Base-by-base conservation (phyloP, 2,888 invertebrate species). In the Arenicola marina region DNA sequence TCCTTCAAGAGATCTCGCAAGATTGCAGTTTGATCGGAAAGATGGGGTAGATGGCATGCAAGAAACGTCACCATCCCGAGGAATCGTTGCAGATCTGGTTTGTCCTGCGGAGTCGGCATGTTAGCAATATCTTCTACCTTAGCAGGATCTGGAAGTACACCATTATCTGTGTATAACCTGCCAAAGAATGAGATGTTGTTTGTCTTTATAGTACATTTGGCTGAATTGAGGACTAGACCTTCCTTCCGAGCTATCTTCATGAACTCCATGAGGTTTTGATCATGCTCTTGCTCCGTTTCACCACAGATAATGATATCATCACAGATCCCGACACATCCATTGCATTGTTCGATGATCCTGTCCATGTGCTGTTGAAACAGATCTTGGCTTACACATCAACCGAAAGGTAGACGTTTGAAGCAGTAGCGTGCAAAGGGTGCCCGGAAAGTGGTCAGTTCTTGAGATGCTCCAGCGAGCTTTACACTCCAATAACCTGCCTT, bases 61-160 rank as follows among this genome's bases (percentile, higher is more conserved):
- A 62, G 54, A 24, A 61, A 67, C 4, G 57, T 62, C 32, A 62
- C 4, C 43, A 62, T 46, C 0, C 64, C 67, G 15, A 68, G 32
- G 33, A 63, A 65, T 48, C 46, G 33, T 32, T 68, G 65, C 7
- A 63, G 32, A 28, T 63, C 66, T 2, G 61, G 51, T 31, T 59
- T 63, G 44, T 34, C 43, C 32, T 34, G 33, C 3, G 68, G 66
- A 0, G 45, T 46, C 11, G 61, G 56, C 66, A 68, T 67, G 21
- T 57, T 58, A 4, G 51, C 38, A 32, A 66, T 58, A 34, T 56
- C 61, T 7, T 28, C 4, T 2, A 69, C 48, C 15, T 68, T 69
- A 21, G 18, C 46, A 53, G n/a, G 56, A 26, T 67, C 58, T 11
- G 61, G 59, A 18, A 7, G 21, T 15, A 67, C 43, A 4, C 57